Percentiles rank a stretch among this genome's conserved stretches.
phyloP scores from a whole-genome alignment of 2,113 vertebrate genomes.

The Garra rufa region DNA sequence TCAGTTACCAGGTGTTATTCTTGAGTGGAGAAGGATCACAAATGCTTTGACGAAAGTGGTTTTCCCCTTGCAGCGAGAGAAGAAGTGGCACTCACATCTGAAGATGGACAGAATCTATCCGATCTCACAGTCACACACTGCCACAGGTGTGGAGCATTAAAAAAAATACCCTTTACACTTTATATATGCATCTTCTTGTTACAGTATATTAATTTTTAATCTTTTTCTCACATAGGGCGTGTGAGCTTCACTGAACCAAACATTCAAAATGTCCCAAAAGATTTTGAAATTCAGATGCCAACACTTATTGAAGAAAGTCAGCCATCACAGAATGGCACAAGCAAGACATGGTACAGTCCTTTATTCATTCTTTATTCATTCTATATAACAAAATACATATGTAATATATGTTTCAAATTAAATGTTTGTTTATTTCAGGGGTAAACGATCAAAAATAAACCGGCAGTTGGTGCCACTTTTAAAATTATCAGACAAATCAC shows the following conservation, averaged over 20 bases:
- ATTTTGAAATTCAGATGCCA: constrained; percentile 94
- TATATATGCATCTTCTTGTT: neutral
- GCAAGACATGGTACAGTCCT: constrained; percentile 65
- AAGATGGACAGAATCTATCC: constrained; percentile 94
- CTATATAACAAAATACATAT: neutral
- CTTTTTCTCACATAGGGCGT: constrained; percentile 77
- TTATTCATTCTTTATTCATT: neutral
- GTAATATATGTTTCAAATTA: neutral
- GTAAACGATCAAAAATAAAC: constrained; percentile 40
- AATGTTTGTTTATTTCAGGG: constrained; percentile 31
- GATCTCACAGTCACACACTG: constrained; percentile 89
- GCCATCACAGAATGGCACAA: constrained; percentile 70
- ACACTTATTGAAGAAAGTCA: constrained; percentile 85
- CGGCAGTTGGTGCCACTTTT: constrained; percentile 32
- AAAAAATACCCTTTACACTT: neutral
- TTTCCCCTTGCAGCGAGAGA: constrained; percentile 92
- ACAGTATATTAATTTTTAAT: constrained; percentile 33
- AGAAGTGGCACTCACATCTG: constrained; percentile 76
- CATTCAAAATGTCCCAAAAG: constrained; percentile 96
- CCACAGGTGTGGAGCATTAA: constrained; percentile 82
- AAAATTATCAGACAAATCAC: constrained; percentile 53
- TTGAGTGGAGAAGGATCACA: constrained; percentile 96
- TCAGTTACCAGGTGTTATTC: constrained; percentile 87
- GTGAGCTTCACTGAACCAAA: constrained; percentile 94
- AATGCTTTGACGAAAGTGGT: constrained; percentile 95